A percentile compares a stretch with the other conserved stretches of the same genome.
These are phyloP conservation scores for Pocillopora damicornis DNA, from an alignment of 64 coral and sea anemone species.

Conservation along the genomic window DNA sequence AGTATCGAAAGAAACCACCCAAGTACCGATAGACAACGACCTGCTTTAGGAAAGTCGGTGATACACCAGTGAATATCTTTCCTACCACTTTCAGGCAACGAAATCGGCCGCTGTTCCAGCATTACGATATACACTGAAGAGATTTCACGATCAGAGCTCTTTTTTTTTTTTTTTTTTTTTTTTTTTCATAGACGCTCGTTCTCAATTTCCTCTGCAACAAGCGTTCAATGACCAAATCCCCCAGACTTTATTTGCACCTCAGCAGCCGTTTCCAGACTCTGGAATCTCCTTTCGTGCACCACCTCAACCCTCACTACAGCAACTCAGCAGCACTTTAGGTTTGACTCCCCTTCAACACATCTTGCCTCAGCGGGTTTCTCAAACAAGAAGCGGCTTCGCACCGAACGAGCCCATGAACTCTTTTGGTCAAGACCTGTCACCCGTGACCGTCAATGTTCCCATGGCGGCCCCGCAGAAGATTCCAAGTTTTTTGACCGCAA, in stretches of 20 bases:
- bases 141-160: background rate
- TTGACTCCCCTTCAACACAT: conserved; percentile 16
- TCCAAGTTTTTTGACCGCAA: conserved; percentile 29
- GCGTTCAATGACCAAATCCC: conserved; percentile 8
- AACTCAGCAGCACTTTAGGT: conserved; percentile 13
- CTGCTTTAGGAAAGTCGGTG: too few species aligned
- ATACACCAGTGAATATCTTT: too few species aligned
- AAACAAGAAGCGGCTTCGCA: too few species aligned
- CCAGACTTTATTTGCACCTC: conserved; percentile 5
- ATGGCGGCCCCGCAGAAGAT: conserved; percentile 22
- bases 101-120: too few species aligned
- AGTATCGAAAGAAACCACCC: too few species aligned
- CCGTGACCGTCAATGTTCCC: conserved; percentile 1
- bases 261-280: background rate
- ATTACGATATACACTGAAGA: too few species aligned
- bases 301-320: background rate
- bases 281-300: background rate
- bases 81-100: too few species aligned
- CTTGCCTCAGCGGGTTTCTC: background rate
- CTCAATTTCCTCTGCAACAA: conserved; percentile 20
- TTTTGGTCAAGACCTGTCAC: background rate
- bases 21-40: too few species aligned
- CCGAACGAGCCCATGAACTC: background rate
- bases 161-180: background rate
- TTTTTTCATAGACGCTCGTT: conserved; percentile 7